Evolutionary conservation across 2,888 invertebrate species (phyloP).

Genomic region (Ophioninae sp.): DNA sequence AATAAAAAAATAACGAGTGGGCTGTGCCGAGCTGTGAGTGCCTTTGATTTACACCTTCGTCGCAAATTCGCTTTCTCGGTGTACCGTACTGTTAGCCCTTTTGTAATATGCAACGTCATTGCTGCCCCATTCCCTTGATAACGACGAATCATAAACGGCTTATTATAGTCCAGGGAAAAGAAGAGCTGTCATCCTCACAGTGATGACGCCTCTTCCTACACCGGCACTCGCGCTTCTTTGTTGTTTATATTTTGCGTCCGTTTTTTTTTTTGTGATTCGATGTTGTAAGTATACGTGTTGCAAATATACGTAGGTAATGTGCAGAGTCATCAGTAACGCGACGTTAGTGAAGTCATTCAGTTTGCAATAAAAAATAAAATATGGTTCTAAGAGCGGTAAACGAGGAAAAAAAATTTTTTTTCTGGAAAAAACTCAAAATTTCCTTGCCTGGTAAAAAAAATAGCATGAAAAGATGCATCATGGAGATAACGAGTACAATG

Average conservation of each 20-base stretch:
- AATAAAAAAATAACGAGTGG: background rate
- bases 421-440: background rate
- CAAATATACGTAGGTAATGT: background rate
- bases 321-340: slow-evolving; percentile 33
- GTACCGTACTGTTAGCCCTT: background rate
- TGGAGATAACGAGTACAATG: too few species aligned
- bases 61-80: slow-evolving; percentile 2
- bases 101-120: slow-evolving; percentile 42
- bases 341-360: background rate
- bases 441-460: too few species aligned
- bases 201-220: slow-evolving; percentile 19
- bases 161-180: slow-evolving; percentile 33
- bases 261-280: background rate
- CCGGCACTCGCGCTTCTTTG: slow-evolving; percentile 51
- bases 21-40: slow-evolving; percentile 18
- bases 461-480: too few species aligned
- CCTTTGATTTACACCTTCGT: slow-evolving; percentile 44
- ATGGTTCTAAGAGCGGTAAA: background rate
- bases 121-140: slow-evolving; percentile 51
- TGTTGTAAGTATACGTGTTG: too few species aligned
- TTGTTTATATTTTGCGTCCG: slow-evolving; percentile 45
- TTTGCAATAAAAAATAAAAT: background rate
- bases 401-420: background rate
- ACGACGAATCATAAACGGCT: slow-evolving; percentile 56
- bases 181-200: slow-evolving; percentile 41